Base-by-base conservation (phyloP, 2,113 vertebrate genomes). In the Xenotilapia caudafasciata region DNA sequence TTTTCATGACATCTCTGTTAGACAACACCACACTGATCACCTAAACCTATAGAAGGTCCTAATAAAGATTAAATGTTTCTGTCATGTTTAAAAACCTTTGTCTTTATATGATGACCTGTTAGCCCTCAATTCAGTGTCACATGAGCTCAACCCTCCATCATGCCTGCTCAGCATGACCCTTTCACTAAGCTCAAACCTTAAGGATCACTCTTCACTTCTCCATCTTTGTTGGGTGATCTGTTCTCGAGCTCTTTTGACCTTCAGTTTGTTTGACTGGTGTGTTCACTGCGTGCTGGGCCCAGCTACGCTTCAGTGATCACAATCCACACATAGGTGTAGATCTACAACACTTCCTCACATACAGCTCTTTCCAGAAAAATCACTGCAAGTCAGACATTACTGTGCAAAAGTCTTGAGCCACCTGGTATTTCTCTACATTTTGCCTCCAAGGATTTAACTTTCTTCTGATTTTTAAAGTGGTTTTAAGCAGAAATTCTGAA, bases 161-260 rank as follows among this genome's bases (percentile, higher is more conserved):
- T 60, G 1, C 26, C 56, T 10, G 26, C 56, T 60, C 56, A 60
- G 0, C 56, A 0, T 60, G 56, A 60, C 28, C 26, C 56, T 60
- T 60, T 60, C 56, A 60, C 26, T 60, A 60, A 60, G 14, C 14
- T 60, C 56, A 2, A 60, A 60, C 26, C 8, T 60, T 60, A 31
- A 60, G 28, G 56, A 60, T 62, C 58, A 4, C 58, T 62, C 58
- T 62, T 31, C 28, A 62, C 28, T 62, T 62, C 28, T 62, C 15
- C 58, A 19, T 33, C 58, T 62, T 62, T 62, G 15, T 62, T 17
- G 4, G 35, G n/a, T 23, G 65, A 70, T 70, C 65, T 42, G 38
- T 45, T 2, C 35, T 40, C 11, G 0, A 26, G 13, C 21, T 45
- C 68, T 23, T 23, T 45, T 17, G 38, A 73, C 68, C 40, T 73